These are phyloP conservation scores for Apolygus lucorum DNA, from an alignment of 1,140 invertebrate genomes.

Conservation along the genomic window DNA sequence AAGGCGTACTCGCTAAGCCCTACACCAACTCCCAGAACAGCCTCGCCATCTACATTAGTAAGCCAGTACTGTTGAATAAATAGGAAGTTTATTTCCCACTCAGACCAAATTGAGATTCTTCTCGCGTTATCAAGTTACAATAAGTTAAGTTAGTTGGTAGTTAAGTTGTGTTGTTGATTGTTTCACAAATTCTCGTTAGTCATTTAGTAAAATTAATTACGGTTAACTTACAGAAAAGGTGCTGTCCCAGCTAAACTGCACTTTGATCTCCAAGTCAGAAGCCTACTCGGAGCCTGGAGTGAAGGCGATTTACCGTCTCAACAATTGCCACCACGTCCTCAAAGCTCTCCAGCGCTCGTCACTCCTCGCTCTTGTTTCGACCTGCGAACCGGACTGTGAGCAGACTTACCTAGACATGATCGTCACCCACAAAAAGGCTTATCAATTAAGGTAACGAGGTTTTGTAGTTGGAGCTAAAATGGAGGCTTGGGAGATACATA, in stretches of 20 bases:
- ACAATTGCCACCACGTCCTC: slow-evolving; percentile 88
- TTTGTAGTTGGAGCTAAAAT: too few relatives aligned
- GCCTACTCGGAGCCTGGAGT: slow-evolving; percentile 68
- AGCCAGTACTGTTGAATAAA: too few relatives aligned
- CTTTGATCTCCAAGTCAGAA: slow-evolving; percentile 75
- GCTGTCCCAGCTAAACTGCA: slow-evolving; percentile 71
- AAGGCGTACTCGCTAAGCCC: slow-evolving; percentile 44
- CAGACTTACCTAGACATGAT: slow-evolving; percentile 75
- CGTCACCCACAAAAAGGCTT: slow-evolving; percentile 63
- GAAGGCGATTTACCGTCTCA: slow-evolving; percentile 77
- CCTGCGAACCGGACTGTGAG: slow-evolving; percentile 75
- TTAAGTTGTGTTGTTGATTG: too few relatives aligned
- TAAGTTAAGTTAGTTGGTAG: too few relatives aligned
- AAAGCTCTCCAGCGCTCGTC: slow-evolving; percentile 77
- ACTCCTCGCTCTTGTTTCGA: slow-evolving; percentile 65
- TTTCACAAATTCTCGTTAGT: too few relatives aligned
- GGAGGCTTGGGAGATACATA: too few relatives aligned
- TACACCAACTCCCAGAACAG: slow-evolving; percentile 1
- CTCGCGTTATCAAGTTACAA: too few relatives aligned
- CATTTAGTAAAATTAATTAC: too few relatives aligned
- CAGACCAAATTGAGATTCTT: too few relatives aligned
- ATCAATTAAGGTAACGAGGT: slow-evolving; percentile 60
- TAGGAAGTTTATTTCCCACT: too few relatives aligned
- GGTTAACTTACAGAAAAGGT: slow-evolving; percentile 60
- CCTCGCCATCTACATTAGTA: slow-evolving; percentile 59